Evolutionary conservation across 2,888 invertebrate genomes (phyloP).

Genomic region (Diploptera punctata): DNA sequence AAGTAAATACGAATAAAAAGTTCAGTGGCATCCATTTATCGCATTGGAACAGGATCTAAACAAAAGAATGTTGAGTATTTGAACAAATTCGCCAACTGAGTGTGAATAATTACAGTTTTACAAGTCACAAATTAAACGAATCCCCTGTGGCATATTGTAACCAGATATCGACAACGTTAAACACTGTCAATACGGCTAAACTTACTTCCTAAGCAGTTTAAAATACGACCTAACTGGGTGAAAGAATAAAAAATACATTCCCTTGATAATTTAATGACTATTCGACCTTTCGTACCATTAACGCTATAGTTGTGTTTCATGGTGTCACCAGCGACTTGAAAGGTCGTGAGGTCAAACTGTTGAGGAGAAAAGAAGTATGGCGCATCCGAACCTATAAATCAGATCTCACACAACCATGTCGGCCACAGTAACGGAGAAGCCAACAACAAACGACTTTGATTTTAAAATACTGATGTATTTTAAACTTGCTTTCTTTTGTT

Average conservation of each 20-base stretch:
- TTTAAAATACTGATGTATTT: constrained; percentile 11
- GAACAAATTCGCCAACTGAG: too few relatives aligned
- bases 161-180: neutral
- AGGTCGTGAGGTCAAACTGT: neutral
- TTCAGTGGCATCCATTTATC: too few relatives aligned
- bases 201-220: neutral
- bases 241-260: neutral
- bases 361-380: constrained; percentile 4
- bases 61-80: too few relatives aligned
- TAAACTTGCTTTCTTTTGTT: too few relatives aligned
- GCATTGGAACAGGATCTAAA: too few relatives aligned
- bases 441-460: neutral
- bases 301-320: neutral
- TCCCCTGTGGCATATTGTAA: too few relatives aligned
- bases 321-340: neutral
- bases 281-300: constrained; percentile 11
- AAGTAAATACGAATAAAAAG: too few relatives aligned
- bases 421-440: neutral
- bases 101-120: too few relatives aligned
- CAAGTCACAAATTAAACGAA: too few relatives aligned
- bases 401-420: neutral
- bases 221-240: neutral
- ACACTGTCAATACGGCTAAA: too few relatives aligned
- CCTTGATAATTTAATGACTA: neutral
- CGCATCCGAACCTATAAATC: constrained; percentile 1